These are phyloP conservation scores for Gymnocypris eckloni DNA, from an alignment of 2,797 vertebrate genomes.

Conservation along the genomic window DNA sequence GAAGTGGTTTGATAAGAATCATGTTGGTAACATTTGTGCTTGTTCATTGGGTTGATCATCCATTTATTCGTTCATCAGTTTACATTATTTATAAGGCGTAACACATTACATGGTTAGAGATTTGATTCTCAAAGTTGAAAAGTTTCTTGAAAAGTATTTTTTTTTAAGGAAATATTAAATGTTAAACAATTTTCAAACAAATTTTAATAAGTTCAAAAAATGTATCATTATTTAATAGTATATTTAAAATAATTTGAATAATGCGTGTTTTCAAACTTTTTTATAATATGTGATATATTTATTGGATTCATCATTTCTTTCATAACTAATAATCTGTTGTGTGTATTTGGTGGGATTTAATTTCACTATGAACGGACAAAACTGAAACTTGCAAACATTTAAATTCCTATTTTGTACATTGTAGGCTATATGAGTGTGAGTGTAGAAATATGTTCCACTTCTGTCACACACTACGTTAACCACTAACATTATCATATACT, in stretches of 20 bases:
- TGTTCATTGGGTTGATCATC: background rate
- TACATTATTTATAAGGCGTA: constrained; percentile 21
- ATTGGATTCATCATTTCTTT: background rate
- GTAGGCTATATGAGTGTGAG: constrained; percentile 24
- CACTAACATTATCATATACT: background rate
- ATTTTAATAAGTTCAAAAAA: too few relatives aligned
- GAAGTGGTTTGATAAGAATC: constrained; percentile 12
- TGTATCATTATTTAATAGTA: background rate
- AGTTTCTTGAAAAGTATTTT: background rate
- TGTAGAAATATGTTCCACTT: constrained; percentile 17
- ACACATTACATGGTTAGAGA: background rate
- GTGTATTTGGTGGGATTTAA: background rate
- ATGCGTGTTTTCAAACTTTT: background rate
- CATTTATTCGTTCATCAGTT: constrained; percentile 1
- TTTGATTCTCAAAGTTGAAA: background rate
- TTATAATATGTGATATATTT: background rate
- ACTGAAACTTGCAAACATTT: background rate
- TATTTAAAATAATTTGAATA: background rate
- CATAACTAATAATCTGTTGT: background rate
- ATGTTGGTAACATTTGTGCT: background rate
- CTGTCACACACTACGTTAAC: background rate
- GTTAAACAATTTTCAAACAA: background rate
- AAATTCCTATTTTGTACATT: constrained; percentile 22
- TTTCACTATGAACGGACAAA: background rate
- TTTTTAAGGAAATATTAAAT: background rate